Percentiles rank a stretch among this genome's conserved stretches.
Evolutionary conservation across 2,113 vertebrate species (phyloP).

Genomic region (Sitta europaea): DNA sequence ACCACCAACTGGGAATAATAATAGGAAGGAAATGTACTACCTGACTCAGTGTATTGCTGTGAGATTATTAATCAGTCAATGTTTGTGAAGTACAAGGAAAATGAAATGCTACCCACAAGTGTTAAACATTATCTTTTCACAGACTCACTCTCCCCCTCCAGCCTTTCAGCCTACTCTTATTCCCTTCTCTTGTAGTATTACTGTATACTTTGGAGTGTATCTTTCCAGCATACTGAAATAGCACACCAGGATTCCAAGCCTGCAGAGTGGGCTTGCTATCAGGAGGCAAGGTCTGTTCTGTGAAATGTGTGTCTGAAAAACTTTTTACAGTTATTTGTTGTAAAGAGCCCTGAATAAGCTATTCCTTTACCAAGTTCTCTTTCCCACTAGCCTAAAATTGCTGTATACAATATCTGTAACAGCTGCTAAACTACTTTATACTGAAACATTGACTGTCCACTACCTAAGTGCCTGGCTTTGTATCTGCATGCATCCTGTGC

Average conservation of each 20-base stretch:
- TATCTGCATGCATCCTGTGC: background rate
- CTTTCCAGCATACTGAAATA: background rate
- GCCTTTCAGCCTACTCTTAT: background rate
- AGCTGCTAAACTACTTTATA: background rate
- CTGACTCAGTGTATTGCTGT: constrained; percentile 28
- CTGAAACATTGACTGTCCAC: background rate
- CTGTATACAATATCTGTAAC: background rate
- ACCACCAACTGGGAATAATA: constrained; percentile 37
- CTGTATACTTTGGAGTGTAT: background rate
- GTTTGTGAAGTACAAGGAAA: constrained; percentile 38
- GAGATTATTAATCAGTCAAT: constrained; percentile 52
- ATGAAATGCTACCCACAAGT: constrained; percentile 7
- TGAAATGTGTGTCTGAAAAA: background rate
- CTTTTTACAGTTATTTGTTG: background rate
- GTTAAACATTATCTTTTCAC: constrained; percentile 41
- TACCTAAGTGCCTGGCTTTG: background rate
- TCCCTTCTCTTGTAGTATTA: background rate
- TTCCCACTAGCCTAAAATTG: background rate
- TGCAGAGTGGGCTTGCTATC: background rate
- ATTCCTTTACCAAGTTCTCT: background rate
- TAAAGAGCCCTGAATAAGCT: background rate
- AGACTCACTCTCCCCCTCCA: background rate
- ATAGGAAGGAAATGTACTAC: constrained; percentile 32
- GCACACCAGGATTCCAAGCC: background rate
- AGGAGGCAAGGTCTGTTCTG: background rate